Conservation (phyloP, 2,113 vertebrate species). For the Pardalotus punctatus region DNA sequence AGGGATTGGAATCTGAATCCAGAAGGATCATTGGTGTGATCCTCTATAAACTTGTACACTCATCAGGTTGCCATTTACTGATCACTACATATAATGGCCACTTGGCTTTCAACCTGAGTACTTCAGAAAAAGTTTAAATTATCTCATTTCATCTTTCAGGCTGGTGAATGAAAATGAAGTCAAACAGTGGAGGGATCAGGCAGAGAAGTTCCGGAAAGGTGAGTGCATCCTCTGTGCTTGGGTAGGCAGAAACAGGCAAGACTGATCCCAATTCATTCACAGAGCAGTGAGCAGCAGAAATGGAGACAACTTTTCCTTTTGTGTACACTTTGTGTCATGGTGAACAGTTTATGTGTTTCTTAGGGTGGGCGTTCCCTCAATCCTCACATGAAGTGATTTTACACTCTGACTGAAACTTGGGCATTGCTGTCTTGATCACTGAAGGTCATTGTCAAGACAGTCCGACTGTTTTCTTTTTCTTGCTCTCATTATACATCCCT, state of each 20-base stretch:
- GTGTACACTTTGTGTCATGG: neutral
- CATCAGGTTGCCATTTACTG: neutral
- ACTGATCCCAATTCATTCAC: neutral
- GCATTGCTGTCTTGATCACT: neutral
- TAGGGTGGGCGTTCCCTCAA: neutral
- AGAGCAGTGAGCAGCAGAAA: neutral
- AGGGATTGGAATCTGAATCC: neutral
- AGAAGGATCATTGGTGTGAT: neutral
- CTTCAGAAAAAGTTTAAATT: neutral
- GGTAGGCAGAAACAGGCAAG: neutral
- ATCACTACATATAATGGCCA: neutral
- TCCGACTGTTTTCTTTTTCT: neutral
- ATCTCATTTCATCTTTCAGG: conserved; percentile 70
- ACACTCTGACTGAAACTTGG: neutral
- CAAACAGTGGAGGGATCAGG: conserved; percentile 94
- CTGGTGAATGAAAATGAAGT: conserved; percentile 97
- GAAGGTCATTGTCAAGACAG: neutral
- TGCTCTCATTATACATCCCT: neutral
- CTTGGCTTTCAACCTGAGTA: neutral
- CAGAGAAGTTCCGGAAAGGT: conserved; percentile 98
- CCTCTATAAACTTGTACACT: neutral
- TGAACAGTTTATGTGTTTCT: neutral
- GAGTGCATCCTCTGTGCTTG: neutral
- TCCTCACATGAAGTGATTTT: neutral
- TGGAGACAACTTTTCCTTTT: neutral